These are phyloP conservation scores for Diplazon laetatorius DNA, from an alignment of 2,888 invertebrate species.

Conservation along the genomic window DNA sequence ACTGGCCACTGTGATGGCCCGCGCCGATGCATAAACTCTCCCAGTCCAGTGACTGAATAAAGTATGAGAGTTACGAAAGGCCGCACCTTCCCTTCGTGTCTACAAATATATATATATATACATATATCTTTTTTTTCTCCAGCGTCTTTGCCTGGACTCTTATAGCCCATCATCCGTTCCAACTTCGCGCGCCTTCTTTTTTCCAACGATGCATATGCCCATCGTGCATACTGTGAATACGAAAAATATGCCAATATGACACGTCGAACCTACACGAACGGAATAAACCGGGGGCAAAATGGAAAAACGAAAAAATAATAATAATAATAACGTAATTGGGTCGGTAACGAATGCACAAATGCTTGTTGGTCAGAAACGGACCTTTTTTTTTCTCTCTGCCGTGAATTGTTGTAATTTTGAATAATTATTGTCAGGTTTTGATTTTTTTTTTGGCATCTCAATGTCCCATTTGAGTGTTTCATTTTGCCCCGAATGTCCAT, in stretches of 20 bases:
- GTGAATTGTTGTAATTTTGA: too few relatives aligned
- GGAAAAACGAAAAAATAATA: too few relatives aligned
- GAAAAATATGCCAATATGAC: background rate
- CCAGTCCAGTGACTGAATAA: slow-evolving; percentile 52
- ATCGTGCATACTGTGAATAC: background rate
- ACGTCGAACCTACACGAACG: background rate
- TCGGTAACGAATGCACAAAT: too few relatives aligned
- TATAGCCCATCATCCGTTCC: background rate
- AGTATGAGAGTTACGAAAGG: slow-evolving; percentile 40
- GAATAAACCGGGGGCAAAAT: too few relatives aligned
- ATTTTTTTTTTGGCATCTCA: too few relatives aligned
- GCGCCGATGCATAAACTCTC: slow-evolving; percentile 54
- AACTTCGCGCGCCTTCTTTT: background rate
- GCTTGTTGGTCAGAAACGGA: too few relatives aligned
- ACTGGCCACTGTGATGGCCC: slow-evolving; percentile 25
- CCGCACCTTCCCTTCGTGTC: slow-evolving; percentile 23
- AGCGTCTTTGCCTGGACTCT: background rate
- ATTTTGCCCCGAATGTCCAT: too few relatives aligned
- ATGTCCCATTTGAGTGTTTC: too few relatives aligned
- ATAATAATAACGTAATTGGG: too few relatives aligned
- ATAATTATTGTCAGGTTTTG: too few relatives aligned
- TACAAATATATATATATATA: too few relatives aligned
- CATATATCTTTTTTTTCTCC: slow-evolving; percentile 1
- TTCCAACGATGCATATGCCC: background rate
- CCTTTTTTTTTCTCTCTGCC: too few relatives aligned